phyloP scores from a whole-genome alignment of 2,113 vertebrate species.

The Oophaga pumilio region DNA sequence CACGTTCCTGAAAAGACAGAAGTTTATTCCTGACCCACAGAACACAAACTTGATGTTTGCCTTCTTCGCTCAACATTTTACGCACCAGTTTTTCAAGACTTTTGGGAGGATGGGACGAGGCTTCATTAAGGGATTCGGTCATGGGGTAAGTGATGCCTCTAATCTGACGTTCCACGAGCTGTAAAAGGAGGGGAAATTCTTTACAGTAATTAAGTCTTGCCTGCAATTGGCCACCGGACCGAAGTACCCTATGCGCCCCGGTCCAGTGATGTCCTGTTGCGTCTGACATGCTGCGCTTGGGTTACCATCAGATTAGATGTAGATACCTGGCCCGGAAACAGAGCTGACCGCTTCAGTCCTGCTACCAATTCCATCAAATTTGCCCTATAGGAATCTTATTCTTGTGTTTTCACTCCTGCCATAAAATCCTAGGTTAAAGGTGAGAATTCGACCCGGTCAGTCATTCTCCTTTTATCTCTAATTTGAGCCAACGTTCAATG shows the following conservation, averaged over 20 bases:
- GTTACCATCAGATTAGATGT: background rate
- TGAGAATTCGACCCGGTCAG: too few relatives aligned
- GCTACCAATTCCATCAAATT: too few relatives aligned
- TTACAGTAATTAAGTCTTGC: background rate
- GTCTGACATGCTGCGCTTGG: background rate
- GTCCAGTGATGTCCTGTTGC: background rate
- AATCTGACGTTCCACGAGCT: background rate
- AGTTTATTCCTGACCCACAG: slow-evolving; percentile 84
- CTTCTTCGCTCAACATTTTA: slow-evolving; percentile 98
- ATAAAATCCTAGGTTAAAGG: too few relatives aligned
- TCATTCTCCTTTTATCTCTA: too few relatives aligned
- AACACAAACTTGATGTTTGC: slow-evolving; percentile 92
- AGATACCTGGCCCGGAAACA: background rate
- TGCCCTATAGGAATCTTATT: too few relatives aligned
- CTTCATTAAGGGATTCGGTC: slow-evolving; percentile 89
- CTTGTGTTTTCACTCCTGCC: too few relatives aligned
- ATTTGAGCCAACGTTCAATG: too few relatives aligned
- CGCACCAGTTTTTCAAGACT: slow-evolving; percentile 96
- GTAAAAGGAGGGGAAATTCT: background rate
- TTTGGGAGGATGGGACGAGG: slow-evolving; percentile 77
- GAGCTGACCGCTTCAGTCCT: too few relatives aligned
- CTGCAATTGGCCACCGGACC: background rate
- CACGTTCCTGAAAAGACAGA: slow-evolving; percentile 78
- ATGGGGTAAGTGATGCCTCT: slow-evolving; percentile 79
- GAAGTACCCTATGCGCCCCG: background rate